phyloP scores from a whole-genome alignment of 2,888 invertebrate genomes.

The Lycocerus yunnanus region DNA sequence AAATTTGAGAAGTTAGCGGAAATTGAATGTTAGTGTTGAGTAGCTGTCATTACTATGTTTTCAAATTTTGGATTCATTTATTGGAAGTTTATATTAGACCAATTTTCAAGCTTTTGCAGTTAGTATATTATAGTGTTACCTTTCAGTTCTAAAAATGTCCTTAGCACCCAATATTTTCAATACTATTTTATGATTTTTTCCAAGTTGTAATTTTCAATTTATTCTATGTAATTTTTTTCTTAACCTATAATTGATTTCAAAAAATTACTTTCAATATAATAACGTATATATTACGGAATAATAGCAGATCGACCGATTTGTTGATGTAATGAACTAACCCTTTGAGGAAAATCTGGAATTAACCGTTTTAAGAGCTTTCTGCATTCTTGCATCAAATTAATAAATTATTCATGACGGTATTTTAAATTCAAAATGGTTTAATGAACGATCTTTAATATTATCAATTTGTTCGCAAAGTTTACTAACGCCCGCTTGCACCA shows the following conservation, averaged over 20 bases:
- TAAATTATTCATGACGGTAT: background rate
- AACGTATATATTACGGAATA: background rate
- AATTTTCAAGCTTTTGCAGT: background rate
- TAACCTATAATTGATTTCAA: too few relatives aligned
- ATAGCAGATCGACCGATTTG: background rate
- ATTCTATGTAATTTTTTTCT: too few relatives aligned
- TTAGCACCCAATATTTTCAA: too few relatives aligned
- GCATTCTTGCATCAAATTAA: background rate
- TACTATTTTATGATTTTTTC: too few relatives aligned
- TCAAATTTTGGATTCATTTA: background rate
- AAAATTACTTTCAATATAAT: background rate
- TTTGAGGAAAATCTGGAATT: background rate
- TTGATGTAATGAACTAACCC: background rate
- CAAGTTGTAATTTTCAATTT: too few relatives aligned
- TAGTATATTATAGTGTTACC: too few relatives aligned
- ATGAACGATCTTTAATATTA: background rate
- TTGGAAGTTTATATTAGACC: background rate
- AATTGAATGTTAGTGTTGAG: conserved; percentile 32
- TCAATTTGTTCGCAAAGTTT: background rate
- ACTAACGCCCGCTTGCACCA: background rate
- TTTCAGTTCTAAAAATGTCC: too few relatives aligned
- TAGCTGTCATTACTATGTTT: background rate
- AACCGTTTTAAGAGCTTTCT: background rate
- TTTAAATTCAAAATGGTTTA: background rate
- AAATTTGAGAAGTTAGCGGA: conserved; percentile 16